Percentiles rank a stretch among this genome's conserved stretches.
These are phyloP conservation scores for Scomberomorus guttatus DNA, from an alignment of 2,797 vertebrate species.

Conservation along the genomic window DNA sequence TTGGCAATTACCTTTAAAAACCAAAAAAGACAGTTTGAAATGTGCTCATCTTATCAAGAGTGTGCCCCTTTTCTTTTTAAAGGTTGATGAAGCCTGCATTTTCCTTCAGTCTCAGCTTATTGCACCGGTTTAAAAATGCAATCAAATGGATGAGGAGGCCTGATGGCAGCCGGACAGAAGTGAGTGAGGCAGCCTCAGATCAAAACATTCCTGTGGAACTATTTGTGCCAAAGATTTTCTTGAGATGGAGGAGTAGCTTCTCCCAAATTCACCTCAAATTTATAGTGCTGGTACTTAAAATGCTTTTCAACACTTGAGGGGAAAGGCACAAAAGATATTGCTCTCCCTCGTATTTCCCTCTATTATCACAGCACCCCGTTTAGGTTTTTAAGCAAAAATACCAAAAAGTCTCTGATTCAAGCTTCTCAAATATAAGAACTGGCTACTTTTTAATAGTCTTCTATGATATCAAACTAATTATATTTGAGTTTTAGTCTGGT, in stretches of 20 bases:
- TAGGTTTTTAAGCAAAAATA: too few relatives aligned
- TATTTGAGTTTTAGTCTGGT: too few relatives aligned
- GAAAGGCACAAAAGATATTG: not conserved
- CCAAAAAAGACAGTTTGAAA: conserved; percentile 19
- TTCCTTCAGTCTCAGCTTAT: not conserved
- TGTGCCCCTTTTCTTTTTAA: not conserved
- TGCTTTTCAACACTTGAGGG: not conserved
- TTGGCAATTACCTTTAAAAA: conserved; percentile 39
- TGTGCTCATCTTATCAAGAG: not conserved
- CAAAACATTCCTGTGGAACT: not conserved
- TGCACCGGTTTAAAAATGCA: not conserved
- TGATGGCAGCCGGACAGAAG: not conserved
- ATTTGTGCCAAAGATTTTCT: conserved; percentile 15
- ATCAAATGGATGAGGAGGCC: not conserved
- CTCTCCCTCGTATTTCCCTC: too few relatives aligned
- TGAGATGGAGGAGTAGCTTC: not conserved
- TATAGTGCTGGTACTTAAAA: not conserved
- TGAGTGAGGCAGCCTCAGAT: not conserved
- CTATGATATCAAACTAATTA: not conserved
- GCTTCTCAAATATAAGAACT: not conserved
- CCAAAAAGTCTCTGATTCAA: too few relatives aligned
- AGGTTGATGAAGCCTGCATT: not conserved
- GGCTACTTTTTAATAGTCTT: not conserved
- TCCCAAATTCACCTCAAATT: not conserved
- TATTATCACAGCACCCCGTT: too few relatives aligned